Evolutionary conservation across 2,888 invertebrate genomes (phyloP).

Genomic region (Tipula confusa): DNA sequence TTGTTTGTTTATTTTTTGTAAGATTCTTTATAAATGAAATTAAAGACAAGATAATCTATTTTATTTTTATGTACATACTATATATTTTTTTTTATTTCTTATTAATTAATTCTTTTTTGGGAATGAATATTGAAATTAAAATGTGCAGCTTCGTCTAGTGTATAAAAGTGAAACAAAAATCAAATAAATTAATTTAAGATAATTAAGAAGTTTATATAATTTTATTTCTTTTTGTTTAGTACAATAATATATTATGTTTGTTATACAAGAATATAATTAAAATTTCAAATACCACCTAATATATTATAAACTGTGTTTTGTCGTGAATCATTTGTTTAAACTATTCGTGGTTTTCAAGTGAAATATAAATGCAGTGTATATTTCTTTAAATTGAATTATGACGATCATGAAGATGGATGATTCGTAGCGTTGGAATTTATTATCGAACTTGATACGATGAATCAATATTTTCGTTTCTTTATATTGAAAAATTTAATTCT

Average conservation of each 20-base stretch:
- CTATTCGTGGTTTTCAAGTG: not conserved
- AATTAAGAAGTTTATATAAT: not conserved
- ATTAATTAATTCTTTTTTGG: constrained; percentile 12
- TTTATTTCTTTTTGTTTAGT: not conserved
- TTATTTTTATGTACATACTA: not conserved
- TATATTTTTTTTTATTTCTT: not conserved
- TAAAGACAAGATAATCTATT: not conserved
- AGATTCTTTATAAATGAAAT: not conserved
- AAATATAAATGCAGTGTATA: not conserved
- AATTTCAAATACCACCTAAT: not conserved
- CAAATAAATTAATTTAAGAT: not conserved
- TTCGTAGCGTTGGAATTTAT: not conserved
- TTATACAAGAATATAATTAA: not conserved
- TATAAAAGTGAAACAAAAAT: not conserved
- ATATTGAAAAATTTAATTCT: not conserved
- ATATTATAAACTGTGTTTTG: too few relatives aligned
- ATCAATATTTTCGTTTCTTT: not conserved
- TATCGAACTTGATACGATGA: not conserved
- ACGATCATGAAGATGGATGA: not conserved
- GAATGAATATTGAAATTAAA: not conserved
- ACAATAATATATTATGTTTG: not conserved
- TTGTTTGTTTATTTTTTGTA: not conserved
- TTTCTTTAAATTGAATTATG: not conserved
- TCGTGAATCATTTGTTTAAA: not conserved
- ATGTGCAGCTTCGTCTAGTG: not conserved